These are phyloP conservation scores for Tenthredo livida DNA, from an alignment of 2,888 invertebrate genomes.

Conservation along the genomic window DNA sequence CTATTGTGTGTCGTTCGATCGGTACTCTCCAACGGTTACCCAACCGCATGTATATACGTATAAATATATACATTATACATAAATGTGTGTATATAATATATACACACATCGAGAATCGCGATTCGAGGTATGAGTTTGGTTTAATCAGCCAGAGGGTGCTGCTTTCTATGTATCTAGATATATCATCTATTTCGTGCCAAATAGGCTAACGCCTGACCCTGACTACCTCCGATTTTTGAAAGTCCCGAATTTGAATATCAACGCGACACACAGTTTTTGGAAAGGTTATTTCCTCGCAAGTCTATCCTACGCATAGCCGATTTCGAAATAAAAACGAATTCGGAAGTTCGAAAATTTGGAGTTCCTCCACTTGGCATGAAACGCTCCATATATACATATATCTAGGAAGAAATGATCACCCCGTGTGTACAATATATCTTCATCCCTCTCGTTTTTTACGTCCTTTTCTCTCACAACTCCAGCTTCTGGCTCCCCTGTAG, in stretches of 20 bases:
- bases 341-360: no score
- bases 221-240: no score
- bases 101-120: not conserved
- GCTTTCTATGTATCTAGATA: not conserved
- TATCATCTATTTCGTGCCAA: not conserved
- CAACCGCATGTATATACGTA: not conserved
- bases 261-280: no score
- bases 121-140: not conserved
- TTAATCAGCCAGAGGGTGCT: not conserved
- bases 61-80: constrained; percentile 10
- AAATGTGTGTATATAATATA: not conserved
- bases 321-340: no score
- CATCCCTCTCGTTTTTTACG: not conserved
- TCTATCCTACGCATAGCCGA: no score
- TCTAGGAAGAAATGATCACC: not conserved
- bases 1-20: constrained; percentile 34
- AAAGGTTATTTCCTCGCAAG: no score
- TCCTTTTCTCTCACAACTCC: not conserved
- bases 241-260: no score
- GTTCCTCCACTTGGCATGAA: no score
- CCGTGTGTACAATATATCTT: not conserved
- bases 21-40: constrained; percentile 3
- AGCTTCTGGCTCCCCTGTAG: not conserved
- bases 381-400: not conserved
- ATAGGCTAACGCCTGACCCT: no score